Conservation (phyloP, 1,140 invertebrate genomes). For the Theocolax elegans region DNA sequence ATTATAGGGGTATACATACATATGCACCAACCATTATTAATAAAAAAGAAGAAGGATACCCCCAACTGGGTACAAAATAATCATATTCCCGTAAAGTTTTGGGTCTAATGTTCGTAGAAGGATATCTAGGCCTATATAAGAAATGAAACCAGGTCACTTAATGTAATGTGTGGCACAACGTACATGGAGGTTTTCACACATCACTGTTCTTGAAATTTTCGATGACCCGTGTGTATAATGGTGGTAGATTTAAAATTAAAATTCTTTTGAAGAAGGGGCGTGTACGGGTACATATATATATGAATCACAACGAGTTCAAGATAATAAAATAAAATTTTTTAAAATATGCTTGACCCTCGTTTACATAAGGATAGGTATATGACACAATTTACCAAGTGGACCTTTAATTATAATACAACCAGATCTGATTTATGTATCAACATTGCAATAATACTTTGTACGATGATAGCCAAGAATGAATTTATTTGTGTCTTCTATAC, state of each 20-base stretch:
- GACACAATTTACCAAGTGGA: background rate
- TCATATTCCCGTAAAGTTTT: conserved; percentile 16
- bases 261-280: conserved; percentile 21
- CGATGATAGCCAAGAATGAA: background rate
- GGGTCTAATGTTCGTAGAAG: too few species aligned
- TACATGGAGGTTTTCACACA: too few species aligned
- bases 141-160: conserved; percentile 15
- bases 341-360: background rate
- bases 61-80: conserved; percentile 10
- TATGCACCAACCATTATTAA: too few species aligned
- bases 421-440: conserved; percentile 33
- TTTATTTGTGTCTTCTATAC: conserved; percentile 25
- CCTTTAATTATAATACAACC: conserved; percentile 14
- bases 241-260: conserved; percentile 9
- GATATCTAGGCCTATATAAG: background rate
- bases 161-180: background rate
- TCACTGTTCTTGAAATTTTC: too few species aligned
- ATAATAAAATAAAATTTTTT: conserved; percentile 5
- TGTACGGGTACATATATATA: conserved; percentile 2
- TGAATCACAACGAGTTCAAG: background rate
- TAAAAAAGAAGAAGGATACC: background rate
- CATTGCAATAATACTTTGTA: background rate
- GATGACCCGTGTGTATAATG: too few species aligned
- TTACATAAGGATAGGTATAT: conserved; percentile 23
- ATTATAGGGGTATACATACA: background rate